Conservation (phyloP, 2,888 invertebrate species). For the Melikaiella ostensackeni region DNA sequence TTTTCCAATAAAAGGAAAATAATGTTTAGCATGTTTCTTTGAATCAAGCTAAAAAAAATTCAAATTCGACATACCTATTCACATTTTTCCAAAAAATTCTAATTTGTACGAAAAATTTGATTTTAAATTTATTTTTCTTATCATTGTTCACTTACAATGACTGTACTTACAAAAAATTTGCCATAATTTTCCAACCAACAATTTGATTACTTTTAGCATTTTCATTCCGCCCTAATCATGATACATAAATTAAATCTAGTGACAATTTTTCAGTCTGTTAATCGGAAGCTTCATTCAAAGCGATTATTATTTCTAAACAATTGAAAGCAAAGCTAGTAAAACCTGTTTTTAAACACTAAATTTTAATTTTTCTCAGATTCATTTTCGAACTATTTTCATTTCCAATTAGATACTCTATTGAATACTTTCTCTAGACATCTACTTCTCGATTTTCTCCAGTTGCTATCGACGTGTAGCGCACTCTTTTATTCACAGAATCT, state of each 20-base stretch:
- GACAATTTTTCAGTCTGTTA: background rate
- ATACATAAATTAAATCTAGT: background rate
- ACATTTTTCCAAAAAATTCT: no score
- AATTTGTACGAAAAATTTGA: no score
- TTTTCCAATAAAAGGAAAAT: no score
- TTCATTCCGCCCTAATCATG: no score
- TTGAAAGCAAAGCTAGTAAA: background rate
- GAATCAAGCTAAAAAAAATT: no score
- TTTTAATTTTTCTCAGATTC: background rate
- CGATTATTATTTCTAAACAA: background rate
- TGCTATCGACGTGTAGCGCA: slow-evolving; percentile 86
- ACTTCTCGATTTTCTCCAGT: slow-evolving; percentile 79
- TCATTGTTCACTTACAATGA: no score
- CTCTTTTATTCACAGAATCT: slow-evolving; percentile 83
- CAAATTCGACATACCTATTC: no score
- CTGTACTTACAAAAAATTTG: no score
- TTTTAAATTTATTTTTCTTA: no score
- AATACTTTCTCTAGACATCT: slow-evolving; percentile 46
- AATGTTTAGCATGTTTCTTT: no score
- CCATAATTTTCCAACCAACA: no score
- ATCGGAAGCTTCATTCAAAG: background rate
- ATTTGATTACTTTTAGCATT: no score
- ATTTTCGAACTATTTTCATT: background rate
- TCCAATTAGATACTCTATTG: background rate
- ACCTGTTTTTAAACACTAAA: background rate